phyloP scores from a whole-genome alignment of 2,797 vertebrate species.

The Botia almorhae region DNA sequence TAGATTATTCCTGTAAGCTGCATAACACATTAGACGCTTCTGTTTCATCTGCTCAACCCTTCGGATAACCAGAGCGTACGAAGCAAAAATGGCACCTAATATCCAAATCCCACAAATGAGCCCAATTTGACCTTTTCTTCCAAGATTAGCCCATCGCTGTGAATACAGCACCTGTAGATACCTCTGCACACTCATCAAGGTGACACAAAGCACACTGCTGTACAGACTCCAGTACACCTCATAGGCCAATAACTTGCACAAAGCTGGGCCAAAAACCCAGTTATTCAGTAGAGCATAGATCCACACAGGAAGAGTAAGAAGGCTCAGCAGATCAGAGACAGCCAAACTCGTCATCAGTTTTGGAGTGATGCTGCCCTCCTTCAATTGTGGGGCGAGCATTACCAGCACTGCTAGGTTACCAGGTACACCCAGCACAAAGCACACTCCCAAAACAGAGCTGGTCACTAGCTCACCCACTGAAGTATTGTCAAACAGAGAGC shows the following conservation, averaged over 20 bases:
- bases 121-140: slow-evolving; percentile 31
- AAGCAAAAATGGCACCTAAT: slow-evolving; percentile 44
- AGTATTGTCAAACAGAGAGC: no score
- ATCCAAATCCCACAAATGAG: slow-evolving; percentile 54
- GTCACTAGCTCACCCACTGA: no score
- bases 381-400: no score
- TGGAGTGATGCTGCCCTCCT: not conserved
- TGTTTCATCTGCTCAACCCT: not conserved
- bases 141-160: slow-evolving; percentile 48
- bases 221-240: slow-evolving; percentile 57
- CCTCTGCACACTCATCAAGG: slow-evolving; percentile 66
- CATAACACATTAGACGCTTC: not conserved
- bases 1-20: slow-evolving; percentile 1
- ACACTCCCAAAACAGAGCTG: no score
- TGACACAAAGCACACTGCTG: slow-evolving; percentile 55
- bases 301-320: slow-evolving; percentile 52
- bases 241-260: slow-evolving; percentile 63
- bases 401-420: no score
- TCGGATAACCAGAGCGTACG: slow-evolving; percentile 16
- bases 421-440: no score
- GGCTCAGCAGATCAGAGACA: no score
- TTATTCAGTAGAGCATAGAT: slow-evolving; percentile 55
- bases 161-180: slow-evolving; percentile 46
- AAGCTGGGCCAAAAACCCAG: slow-evolving; percentile 56
- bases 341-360: no score